A percentile compares a stretch with the other conserved stretches of the same genome.
Conservation (phyloP, 2,797 vertebrate species). For the Melanogrammus aeglefinus region DNA sequence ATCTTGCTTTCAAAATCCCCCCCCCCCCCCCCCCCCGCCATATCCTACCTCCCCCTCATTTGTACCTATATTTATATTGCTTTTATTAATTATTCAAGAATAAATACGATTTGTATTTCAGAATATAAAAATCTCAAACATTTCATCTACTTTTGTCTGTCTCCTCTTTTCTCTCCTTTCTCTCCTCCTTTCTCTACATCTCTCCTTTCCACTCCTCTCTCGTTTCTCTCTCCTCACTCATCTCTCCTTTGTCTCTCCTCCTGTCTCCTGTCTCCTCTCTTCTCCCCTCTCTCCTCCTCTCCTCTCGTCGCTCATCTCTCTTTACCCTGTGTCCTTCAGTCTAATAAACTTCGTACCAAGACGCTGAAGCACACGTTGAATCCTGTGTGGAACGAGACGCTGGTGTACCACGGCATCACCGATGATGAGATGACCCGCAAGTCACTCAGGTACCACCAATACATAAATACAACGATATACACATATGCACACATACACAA, state of each 20-base stretch:
- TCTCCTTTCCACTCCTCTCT: background rate
- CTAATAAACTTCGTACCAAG: slow-evolving; percentile 93
- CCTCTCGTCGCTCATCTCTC: background rate
- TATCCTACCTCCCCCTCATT: background rate
- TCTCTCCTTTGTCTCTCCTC: background rate
- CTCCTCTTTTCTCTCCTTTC: background rate
- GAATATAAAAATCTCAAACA: background rate
- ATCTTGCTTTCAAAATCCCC: background rate
- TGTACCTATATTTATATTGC: background rate
- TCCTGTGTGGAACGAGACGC: slow-evolving; percentile 86
- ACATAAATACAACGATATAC: background rate
- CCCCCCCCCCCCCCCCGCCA: background rate
- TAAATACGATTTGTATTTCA: background rate
- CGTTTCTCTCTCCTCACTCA: background rate
- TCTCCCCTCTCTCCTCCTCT: background rate
- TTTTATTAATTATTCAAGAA: background rate
- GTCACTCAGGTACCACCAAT: slow-evolving; percentile 77
- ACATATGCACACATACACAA: background rate
- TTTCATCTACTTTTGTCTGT: background rate
- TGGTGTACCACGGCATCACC: slow-evolving; percentile 90
- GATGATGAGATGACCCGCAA: slow-evolving; percentile 94
- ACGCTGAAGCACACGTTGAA: slow-evolving; percentile 90
- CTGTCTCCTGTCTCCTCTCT: background rate
- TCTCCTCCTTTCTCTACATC: background rate
- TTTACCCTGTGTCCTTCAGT: slow-evolving; percentile 62